phyloP scores from a whole-genome alignment of 37 sponge, comb jelly and placozoan genomes.

The Aphrocallistes beatrix region DNA sequence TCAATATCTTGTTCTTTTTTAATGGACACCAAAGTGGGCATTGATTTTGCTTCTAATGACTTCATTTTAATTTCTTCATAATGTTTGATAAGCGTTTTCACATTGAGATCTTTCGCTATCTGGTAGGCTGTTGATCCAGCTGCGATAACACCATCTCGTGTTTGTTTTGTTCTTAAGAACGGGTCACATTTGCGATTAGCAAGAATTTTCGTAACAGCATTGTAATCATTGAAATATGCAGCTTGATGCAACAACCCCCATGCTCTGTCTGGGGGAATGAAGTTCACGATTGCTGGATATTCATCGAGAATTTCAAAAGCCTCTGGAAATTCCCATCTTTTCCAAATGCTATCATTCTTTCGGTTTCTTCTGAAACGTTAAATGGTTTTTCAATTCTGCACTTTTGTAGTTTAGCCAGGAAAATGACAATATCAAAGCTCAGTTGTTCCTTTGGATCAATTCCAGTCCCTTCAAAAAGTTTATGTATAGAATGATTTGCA shows the following conservation, averaged over 20 bases:
- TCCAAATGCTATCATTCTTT: not conserved
- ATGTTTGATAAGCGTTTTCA: not conserved
- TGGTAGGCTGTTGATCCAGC: not conserved
- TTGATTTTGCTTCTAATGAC: not conserved
- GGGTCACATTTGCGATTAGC: not conserved
- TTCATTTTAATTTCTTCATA: not conserved
- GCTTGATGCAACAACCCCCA: not conserved
- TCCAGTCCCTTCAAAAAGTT: not conserved
- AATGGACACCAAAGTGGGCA: not conserved
- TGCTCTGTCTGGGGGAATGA: not conserved
- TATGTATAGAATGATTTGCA: not conserved
- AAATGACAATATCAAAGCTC: not conserved
- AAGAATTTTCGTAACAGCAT: not conserved
- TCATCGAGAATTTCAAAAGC: not conserved
- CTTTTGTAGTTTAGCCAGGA: not conserved
- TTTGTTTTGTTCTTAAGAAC: not conserved
- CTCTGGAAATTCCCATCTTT: not conserved
- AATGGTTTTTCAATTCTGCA: not conserved
- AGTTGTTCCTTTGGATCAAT: not conserved
- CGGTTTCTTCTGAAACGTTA: not conserved
- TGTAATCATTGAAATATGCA: not conserved
- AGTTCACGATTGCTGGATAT: not conserved
- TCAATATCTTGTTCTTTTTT: not conserved
- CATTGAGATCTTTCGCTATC: not conserved
- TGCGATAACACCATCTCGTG: not conserved